Evolutionary conservation across 2,797 vertebrate genomes (phyloP).

Genomic region (Parambassis ranga): DNA sequence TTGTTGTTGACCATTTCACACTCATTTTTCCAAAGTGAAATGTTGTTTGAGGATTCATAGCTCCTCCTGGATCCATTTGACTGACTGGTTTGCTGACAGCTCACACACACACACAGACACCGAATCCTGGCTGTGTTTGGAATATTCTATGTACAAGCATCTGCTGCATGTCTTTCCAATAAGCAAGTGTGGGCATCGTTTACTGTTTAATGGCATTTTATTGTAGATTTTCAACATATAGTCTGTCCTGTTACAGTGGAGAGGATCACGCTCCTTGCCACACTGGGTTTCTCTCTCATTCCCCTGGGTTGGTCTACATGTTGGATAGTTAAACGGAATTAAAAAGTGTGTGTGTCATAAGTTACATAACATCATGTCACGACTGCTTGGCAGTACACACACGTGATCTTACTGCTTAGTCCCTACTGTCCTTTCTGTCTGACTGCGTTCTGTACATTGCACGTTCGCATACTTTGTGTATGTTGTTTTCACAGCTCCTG

Average conservation of each 20-base stretch:
- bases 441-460: constrained; percentile 4
- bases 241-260: background rate
- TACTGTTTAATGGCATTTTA: no score
- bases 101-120: no score
- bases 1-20: no score
- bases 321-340: constrained; percentile 17
- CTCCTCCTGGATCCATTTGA: no score
- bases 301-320: constrained; percentile 8
- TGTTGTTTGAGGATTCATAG: no score
- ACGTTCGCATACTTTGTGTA: background rate
- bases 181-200: no score
- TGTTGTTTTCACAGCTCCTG: no score
- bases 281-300: constrained; percentile 6
- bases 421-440: constrained; percentile 11
- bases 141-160: no score
- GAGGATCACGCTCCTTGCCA: background rate
- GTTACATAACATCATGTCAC: constrained; percentile 56
- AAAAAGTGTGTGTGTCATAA: constrained; percentile 9
- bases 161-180: background rate
- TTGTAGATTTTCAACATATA: no score
- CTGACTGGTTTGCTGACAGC: no score
- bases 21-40: no score
- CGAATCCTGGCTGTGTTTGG: no score
- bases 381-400: constrained; percentile 30
- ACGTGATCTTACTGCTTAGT: constrained; percentile 41